phyloP scores from a whole-genome alignment of 2,888 invertebrate genomes.

The Ormyrus pomaceus region DNA sequence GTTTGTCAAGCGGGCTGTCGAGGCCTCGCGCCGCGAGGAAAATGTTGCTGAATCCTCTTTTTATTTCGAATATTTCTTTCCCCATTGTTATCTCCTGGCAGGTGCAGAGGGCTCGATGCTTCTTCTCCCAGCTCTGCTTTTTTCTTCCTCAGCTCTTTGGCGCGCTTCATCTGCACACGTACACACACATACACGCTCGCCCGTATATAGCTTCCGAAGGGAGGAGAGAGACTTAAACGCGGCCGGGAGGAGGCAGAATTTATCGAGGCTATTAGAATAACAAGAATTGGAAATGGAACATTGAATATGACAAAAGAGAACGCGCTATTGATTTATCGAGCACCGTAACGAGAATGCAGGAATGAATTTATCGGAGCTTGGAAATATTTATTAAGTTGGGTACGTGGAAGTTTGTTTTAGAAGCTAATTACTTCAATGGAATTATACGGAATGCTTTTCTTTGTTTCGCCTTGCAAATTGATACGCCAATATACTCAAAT shows the following conservation, averaged over 20 bases:
- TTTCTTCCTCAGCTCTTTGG: not conserved
- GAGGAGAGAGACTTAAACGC: slow-evolving; percentile 24
- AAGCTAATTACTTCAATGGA: too few relatives aligned
- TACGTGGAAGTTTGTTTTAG: too few relatives aligned
- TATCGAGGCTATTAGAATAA: slow-evolving; percentile 54
- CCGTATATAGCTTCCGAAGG: not conserved
- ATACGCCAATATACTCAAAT: too few relatives aligned
- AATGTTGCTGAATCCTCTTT: slow-evolving; percentile 56
- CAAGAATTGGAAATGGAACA: slow-evolving; percentile 39
- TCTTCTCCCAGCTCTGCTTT: slow-evolving; percentile 8
- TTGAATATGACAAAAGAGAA: slow-evolving; percentile 23
- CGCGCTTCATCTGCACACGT: slow-evolving; percentile 30
- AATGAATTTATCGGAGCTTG: too few relatives aligned
- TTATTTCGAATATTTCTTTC: slow-evolving; percentile 53
- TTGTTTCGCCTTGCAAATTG: too few relatives aligned
- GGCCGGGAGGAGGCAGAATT: slow-evolving; percentile 26
- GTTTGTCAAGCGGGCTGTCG: slow-evolving; percentile 48
- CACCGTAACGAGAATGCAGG: not conserved
- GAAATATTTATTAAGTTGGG: too few relatives aligned
- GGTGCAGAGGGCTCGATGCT: slow-evolving; percentile 38
- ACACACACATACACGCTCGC: not conserved
- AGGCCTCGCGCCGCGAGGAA: slow-evolving; percentile 16
- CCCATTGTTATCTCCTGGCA: slow-evolving; percentile 51
- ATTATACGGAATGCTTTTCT: too few relatives aligned
- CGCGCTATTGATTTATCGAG: slow-evolving; percentile 34